Evolutionary conservation across 2,797 vertebrate species (phyloP).

Genomic region (Furcifer pardalis): DNA sequence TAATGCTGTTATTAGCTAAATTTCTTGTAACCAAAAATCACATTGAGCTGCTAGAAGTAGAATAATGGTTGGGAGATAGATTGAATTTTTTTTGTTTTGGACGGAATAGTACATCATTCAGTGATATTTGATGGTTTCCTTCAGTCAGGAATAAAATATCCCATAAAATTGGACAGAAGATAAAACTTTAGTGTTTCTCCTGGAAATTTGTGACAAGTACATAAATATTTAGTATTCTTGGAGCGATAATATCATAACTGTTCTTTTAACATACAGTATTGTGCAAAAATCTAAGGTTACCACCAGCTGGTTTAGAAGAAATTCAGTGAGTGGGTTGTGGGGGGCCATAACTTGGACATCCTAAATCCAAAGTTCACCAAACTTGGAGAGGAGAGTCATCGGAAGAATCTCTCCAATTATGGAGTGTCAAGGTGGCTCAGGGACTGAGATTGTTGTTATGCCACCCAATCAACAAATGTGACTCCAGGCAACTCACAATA

Average conservation of each 20-base stretch:
- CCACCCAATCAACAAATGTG: too few species aligned
- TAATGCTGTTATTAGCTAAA: conserved; percentile 66
- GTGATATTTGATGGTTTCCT: conserved; percentile 58
- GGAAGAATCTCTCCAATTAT: too few species aligned
- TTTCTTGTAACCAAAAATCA: conserved; percentile 77
- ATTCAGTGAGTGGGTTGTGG: too few species aligned
- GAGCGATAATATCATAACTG: conserved; percentile 50
- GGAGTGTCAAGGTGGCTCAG: too few species aligned
- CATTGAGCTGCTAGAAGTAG: conserved; percentile 63
- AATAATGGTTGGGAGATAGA: conserved; percentile 39
- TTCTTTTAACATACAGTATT: conserved; percentile 15
- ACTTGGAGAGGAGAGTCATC: too few species aligned
- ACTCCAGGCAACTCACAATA: too few species aligned
- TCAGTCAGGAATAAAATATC: conserved; percentile 50
- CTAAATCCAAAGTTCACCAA: too few species aligned
- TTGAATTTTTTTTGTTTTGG: conserved; percentile 55
- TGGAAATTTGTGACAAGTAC: conserved; percentile 38
- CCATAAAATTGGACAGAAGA: conserved; percentile 22
- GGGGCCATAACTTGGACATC: too few species aligned
- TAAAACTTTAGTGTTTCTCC: conserved; percentile 39
- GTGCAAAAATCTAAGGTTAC: too few species aligned
- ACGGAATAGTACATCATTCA: conserved; percentile 47
- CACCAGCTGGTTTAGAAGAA: too few species aligned
- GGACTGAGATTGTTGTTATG: too few species aligned
- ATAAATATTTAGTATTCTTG: conserved; percentile 62